Percentiles rank a stretch among this genome's conserved stretches.
Conservation (phyloP, 1,140 invertebrate species). For the Goniozus legneri region DNA sequence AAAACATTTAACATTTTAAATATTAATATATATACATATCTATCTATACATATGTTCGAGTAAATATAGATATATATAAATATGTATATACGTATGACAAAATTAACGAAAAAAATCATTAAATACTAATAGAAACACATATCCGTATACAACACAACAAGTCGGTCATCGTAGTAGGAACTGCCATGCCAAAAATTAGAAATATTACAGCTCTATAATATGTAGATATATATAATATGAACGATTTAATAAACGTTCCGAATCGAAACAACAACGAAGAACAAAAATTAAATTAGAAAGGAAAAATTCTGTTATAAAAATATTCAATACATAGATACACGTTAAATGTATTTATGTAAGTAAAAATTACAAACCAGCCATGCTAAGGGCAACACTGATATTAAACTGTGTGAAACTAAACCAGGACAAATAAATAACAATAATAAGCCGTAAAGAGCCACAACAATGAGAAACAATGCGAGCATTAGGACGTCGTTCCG, state of each 20-base stretch:
- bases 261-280: constrained; percentile 27
- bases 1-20: too few species aligned
- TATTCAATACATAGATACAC: neutral
- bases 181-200: constrained; percentile 48
- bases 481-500: constrained; percentile 42
- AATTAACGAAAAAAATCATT: constrained; percentile 20
- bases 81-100: constrained; percentile 1
- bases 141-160: constrained; percentile 26
- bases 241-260: constrained; percentile 38
- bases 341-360: constrained; percentile 23
- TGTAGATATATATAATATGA: constrained; percentile 24
- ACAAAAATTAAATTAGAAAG: too few species aligned
- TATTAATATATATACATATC: neutral
- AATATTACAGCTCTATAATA: constrained; percentile 11
- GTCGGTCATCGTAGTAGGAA: constrained; percentile 29
- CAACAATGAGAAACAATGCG: constrained; percentile 58
- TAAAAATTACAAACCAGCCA: constrained; percentile 47
- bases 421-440: constrained; percentile 46
- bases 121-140: constrained; percentile 32
- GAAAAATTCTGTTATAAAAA: constrained; percentile 29
- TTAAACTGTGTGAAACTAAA: constrained; percentile 36
- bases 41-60: constrained; percentile 11
- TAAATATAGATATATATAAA: constrained; percentile 12
- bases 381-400: constrained; percentile 54
- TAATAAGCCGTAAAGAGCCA: constrained; percentile 57